Conservation (phyloP, 2,113 vertebrate species). For the zebrafish (Danio rerio) region GRCz12tu NC_133194.1:24584001-24584500, state of each 20-base stretch:
- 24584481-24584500: constrained; percentile 68
- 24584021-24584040: constrained; percentile 33
- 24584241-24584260: background rate
- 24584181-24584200: background rate
- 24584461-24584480: constrained; percentile 69
- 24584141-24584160: background rate
- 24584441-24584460: background rate
- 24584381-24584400: background rate
- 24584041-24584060: background rate
- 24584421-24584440: constrained; percentile 20
- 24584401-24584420: background rate
- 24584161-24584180: background rate
- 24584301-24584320: background rate
- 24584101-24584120: background rate
- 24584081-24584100: constrained; percentile 15
- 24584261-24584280: background rate
- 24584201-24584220: background rate
- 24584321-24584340: background rate
- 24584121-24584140: constrained; percentile 9
- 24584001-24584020: constrained; percentile 30
- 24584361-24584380: background rate
- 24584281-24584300: background rate
- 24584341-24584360: background rate
- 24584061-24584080: background rate
- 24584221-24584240: constrained; percentile 8